Conservation (phyloP, 2,888 invertebrate genomes). For the Coremacera marginata region DNA sequence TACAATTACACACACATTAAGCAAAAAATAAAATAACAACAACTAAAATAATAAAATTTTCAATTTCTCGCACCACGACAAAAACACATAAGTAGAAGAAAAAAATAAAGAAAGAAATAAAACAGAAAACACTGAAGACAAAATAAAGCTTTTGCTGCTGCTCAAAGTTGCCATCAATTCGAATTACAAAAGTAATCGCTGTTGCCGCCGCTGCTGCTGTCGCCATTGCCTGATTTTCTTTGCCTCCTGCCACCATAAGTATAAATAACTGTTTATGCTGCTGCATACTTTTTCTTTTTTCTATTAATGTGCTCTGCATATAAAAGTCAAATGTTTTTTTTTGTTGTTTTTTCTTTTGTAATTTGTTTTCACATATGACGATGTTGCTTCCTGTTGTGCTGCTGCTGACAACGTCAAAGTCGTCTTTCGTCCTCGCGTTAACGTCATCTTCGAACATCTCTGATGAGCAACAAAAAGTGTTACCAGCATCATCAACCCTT, state of each 20-base stretch:
- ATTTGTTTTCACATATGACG: constrained; percentile 10
- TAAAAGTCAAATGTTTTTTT: constrained; percentile 6
- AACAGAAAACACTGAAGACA: constrained; percentile 9
- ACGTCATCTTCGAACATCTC: background rate
- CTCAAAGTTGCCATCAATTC: constrained; percentile 30
- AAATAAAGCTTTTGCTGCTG: constrained; percentile 11
- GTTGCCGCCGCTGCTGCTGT: background rate
- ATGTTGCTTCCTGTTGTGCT: constrained; percentile 17
- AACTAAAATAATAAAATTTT: constrained; percentile 18
- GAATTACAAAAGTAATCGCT: constrained; percentile 36
- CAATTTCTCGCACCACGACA: constrained; percentile 21
- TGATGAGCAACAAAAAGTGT: constrained; percentile 12
- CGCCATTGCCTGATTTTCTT: background rate
- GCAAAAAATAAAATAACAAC: constrained; percentile 7
- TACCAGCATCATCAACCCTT: constrained; percentile 43
- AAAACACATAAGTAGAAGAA: background rate
- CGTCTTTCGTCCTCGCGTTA: background rate
- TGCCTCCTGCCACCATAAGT: background rate
- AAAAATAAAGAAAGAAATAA: background rate
- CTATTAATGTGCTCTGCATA: background rate
- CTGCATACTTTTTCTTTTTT: background rate
- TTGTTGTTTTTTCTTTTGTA: background rate
- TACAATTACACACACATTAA: constrained; percentile 18
- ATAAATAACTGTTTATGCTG: background rate
- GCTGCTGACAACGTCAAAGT: constrained; percentile 12